These are phyloP conservation scores for Xenopus borealis DNA, from an alignment of 2,113 vertebrate genomes.

Conservation along the genomic window DNA sequence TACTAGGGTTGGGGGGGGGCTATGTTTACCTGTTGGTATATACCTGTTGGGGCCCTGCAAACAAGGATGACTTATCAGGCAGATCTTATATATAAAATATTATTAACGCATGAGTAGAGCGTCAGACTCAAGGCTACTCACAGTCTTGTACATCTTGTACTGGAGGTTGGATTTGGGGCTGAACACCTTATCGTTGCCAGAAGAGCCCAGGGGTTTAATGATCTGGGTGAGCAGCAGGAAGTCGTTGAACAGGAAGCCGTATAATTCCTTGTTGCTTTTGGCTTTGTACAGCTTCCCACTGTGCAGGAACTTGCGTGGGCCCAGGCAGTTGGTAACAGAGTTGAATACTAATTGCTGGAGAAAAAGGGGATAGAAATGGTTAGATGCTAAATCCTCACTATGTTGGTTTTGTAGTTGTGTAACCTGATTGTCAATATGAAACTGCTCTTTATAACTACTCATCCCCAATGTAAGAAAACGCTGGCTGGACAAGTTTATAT, in stretches of 20 bases:
- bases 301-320: constrained; percentile 97
- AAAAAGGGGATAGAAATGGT: constrained; percentile 22
- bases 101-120: too few relatives aligned
- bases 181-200: constrained; percentile 91
- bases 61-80: too few relatives aligned
- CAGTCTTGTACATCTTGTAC: constrained; percentile 99
- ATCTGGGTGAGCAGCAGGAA: constrained; percentile 97
- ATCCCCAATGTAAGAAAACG: too few relatives aligned
- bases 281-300: constrained; percentile 97
- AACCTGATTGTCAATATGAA: too few relatives aligned
- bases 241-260: constrained; percentile 97
- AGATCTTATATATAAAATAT: too few relatives aligned
- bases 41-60: too few relatives aligned
- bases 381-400: too few relatives aligned
- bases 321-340: constrained; percentile 97
- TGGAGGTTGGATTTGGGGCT: constrained; percentile 95
- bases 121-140: constrained; percentile 56
- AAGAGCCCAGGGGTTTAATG: constrained; percentile 89
- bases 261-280: constrained; percentile 98
- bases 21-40: too few relatives aligned
- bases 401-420: too few relatives aligned
- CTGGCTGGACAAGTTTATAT: too few relatives aligned
- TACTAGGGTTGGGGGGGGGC: too few relatives aligned
- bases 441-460: too few relatives aligned
- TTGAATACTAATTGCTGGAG: constrained; percentile 97